Evolutionary conservation across 2,797 vertebrate genomes (phyloP), one percentile per base, ranked within the genome.

Genomic region (Nannoperca australis): DNA sequence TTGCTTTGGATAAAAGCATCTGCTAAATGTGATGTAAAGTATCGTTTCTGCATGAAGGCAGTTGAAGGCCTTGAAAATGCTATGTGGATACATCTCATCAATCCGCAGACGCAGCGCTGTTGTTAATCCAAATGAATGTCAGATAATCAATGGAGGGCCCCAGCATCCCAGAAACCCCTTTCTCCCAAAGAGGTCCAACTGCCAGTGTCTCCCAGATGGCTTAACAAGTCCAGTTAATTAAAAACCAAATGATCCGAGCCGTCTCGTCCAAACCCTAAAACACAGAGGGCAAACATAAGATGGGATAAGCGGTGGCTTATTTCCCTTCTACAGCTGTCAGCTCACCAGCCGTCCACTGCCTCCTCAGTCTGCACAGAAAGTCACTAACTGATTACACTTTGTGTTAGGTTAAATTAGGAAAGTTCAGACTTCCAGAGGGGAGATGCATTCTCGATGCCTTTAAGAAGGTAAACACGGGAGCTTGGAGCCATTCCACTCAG

Each of bases 261-360:
- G 62, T 78, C 55, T 47, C 44, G 34, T 64, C 77, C 81, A 77
- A 82, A 84, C 58, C 42, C 67, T 12, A 40, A 51, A 81, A 71
- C 83, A 82, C 77, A 76, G 79, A 76, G 82, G 74, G 78, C 81
- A 72, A 85, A 82, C 70, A 74, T 38, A 45, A 74, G 72, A 80
- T 18, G 73, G 84, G 88, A 93, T 93, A 84, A 93, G 82, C 80
- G 2, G 62, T 42, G 89, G 86, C 86, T 93, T 93, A 90, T 91
- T 83, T 89, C 85, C 85, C 85, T 87, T 77, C 76, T 79, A 93
- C 92, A 92, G 93, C 94, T 94, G 93, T 93, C 90, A 73, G 86
- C 90, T 91, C 91, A 74, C 91, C 88, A 83, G 84, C 75, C 47
- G 3, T 42, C 32, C 80, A 27, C 58, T 81, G 75, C 32, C 73